phyloP scores from a whole-genome alignment of 2,888 invertebrate genomes.

The Drosophila mulleri region DNA sequence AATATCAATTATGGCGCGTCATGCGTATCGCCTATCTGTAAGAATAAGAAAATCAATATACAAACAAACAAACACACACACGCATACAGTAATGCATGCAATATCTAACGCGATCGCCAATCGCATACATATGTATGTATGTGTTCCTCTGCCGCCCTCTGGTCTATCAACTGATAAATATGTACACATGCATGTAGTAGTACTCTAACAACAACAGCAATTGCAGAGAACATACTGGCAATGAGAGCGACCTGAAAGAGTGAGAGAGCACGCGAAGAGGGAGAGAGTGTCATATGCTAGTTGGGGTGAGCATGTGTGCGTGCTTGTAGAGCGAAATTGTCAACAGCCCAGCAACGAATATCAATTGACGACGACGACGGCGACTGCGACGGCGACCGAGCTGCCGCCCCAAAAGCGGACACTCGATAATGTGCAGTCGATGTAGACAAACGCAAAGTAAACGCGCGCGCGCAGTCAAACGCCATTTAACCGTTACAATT shows the following conservation, averaged over 20 bases:
- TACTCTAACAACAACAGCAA: conserved; percentile 20
- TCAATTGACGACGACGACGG: conserved; percentile 30
- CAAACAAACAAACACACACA: neutral
- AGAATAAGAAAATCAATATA: conserved; percentile 3
- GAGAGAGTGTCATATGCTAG: conserved; percentile 11
- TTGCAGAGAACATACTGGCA: conserved; percentile 10
- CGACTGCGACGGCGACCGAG: conserved; percentile 12
- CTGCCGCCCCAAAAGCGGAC: conserved; percentile 18
- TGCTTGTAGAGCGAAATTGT: conserved; percentile 50
- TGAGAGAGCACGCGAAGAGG: neutral
- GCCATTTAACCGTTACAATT: conserved; percentile 44
- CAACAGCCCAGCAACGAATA: conserved; percentile 53
- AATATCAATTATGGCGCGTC: conserved; percentile 20
- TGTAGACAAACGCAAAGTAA: conserved; percentile 43
- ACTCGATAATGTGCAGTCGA: conserved; percentile 67
- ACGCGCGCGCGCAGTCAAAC: conserved; percentile 29
- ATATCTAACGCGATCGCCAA: conserved; percentile 54
- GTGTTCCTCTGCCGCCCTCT: conserved; percentile 7
- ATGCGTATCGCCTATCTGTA: conserved; percentile 37
- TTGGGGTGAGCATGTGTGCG: neutral
- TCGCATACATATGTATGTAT: conserved; percentile 14
- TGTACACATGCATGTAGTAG: no score
- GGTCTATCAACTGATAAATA: conserved; percentile 28
- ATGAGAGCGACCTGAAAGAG: conserved; percentile 1
- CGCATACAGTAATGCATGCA: conserved; percentile 4